Base-by-base conservation (phyloP, 1,140 invertebrate genomes). In the Ostrea denselamellosa region DNA sequence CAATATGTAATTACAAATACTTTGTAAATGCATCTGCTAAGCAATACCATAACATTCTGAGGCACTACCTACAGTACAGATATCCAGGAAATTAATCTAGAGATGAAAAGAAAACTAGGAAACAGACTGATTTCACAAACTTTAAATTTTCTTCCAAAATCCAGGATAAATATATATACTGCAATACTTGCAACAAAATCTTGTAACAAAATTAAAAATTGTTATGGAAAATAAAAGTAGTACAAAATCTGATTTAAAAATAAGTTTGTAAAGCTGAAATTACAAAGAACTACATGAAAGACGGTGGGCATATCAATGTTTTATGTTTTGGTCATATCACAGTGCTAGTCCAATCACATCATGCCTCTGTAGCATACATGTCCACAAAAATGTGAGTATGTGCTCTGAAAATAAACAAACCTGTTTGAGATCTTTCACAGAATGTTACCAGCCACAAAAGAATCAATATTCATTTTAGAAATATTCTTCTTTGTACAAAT, bases 231-330 rank as follows among this genome's bases (percentile, higher is more conserved):
- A 44, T 17, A 58, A 62, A 12, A 62, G 7, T 62, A 62, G 14
- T n/a, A 62, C 9, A 62, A 62, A 19, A 62, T 62, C 58, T 44
- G 34, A 44, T 44, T 44, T 44, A 44, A 44, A 44, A 44, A 44
- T 44, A 44, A 44, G 17, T 62, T 62, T 62, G 56, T 62, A 19
- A 62, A 62, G 56, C 12, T 19, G 56, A n/a, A 62, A 62, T 77
- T 25, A 77, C 68, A 77, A 34, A 28, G 68, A 28, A 25, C 68
- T 77, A 77, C 68, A 77, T 77, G 68, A 77, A 77, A 77, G 68
- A 77, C 68, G 28, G 28, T 77, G 68, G 68, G 68, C 25, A 34
- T 77, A n/a, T 62, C n/a, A 62, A 62, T 19, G 56, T n/a, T 62
- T 62, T 19, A 62, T 19, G 17, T 62, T 58, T 17, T 12, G n/a